Evolutionary conservation across 2,113 vertebrate species (phyloP), one percentile per base, ranked within the genome.

Genomic region (Corydoras sp.): DNA sequence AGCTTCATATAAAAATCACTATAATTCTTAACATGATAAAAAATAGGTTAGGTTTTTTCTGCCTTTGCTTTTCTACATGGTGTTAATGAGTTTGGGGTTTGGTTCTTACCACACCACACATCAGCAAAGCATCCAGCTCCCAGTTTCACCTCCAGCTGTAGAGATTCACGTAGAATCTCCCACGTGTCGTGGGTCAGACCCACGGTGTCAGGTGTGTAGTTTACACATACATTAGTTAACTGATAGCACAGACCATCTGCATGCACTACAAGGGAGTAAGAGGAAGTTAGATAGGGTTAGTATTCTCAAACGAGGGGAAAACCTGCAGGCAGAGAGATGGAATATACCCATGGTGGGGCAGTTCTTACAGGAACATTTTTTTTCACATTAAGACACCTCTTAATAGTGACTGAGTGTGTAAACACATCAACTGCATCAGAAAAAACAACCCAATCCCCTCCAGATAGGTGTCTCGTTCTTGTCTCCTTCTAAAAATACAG

Each of bases 111-210:
- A 91, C 88, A 93, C 92, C 94, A 99, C 81, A 99, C 96, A 86
- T 99, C 95, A 88, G 95, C 95, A 89, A 99, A 99, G 93, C 96
- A 98, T 86, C 96, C 96, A 77, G 95, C 94, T 84, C 95, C 96
- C 84, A 99, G 93, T 91, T 97, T 98, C 88, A 93, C 84, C 77
- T 96, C 88, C 92, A 97, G 87, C 86, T 77, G 85, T 84, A 99
- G 92, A 70, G 92, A 84, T 74, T 88, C 85, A 81, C 95, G 92
- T 86, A 83, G 79, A 87, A 99, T 92, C 91, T 99, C 96, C 96
- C 95, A 99, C 88, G 93, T 89, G 92, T 99, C 96, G 84, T 97
- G 96, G 93, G 91, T 87, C 92, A 99, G 93, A 91, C 96, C 96
- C 89, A 94, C 83, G 86, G 95, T 99, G 89, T 96, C 93, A 84